phyloP scores from a whole-genome alignment of 2,888 invertebrate genomes.

The Prenolepis imparis region DNA sequence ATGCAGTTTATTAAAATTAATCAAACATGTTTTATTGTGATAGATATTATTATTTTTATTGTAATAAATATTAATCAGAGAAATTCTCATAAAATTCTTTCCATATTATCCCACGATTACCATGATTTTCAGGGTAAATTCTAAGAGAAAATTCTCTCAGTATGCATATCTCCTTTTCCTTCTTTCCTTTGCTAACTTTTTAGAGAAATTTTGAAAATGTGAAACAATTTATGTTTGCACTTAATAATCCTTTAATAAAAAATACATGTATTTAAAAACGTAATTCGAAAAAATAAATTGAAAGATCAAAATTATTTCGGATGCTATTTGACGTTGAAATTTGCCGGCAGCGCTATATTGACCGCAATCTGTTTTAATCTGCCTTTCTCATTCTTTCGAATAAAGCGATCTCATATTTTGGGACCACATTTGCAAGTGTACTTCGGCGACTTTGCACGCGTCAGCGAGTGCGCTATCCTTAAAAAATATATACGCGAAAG shows the following conservation, averaged over 20 bases:
- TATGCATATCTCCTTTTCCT: background rate
- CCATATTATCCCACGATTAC: too few relatives aligned
- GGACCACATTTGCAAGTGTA: background rate
- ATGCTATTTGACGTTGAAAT: background rate
- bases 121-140: too few relatives aligned
- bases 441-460: background rate
- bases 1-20: too few relatives aligned
- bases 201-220: background rate
- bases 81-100: too few relatives aligned
- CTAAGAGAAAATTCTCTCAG: too few relatives aligned
- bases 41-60: too few relatives aligned
- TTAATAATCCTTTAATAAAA: background rate
- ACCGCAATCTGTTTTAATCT: background rate
- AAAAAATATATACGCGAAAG: background rate
- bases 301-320: background rate
- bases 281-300: background rate
- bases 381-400: background rate
- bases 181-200: background rate
- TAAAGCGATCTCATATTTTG: background rate
- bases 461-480: slow-evolving; percentile 11
- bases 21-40: too few relatives aligned
- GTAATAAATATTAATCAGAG: too few relatives aligned
- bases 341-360: background rate
- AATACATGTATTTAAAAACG: background rate
- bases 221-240: background rate